These are phyloP conservation scores for Plectropomus leopardus DNA, from an alignment of 2,113 vertebrate genomes.

Conservation along the genomic window DNA sequence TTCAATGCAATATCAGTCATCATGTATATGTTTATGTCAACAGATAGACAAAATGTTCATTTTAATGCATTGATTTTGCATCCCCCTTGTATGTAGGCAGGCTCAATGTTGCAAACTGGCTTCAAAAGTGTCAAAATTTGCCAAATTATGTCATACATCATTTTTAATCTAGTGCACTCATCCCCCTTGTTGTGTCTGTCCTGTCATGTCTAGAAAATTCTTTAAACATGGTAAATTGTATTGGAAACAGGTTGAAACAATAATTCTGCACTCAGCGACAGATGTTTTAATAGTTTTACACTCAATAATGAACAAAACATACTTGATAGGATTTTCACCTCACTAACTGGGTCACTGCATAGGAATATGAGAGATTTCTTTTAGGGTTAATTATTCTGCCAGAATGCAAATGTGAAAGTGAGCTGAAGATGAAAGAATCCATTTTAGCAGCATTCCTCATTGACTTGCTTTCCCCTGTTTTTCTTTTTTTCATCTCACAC, in stretches of 20 bases:
- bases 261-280: not conserved
- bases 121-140: too few relatives aligned
- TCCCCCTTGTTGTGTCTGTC: not conserved
- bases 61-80: too few relatives aligned
- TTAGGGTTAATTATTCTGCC: slow-evolving; percentile 37
- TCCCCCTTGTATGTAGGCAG: too few relatives aligned
- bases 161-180: not conserved
- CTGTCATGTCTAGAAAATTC: not conserved
- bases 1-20: too few relatives aligned
- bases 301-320: not conserved
- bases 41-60: too few relatives aligned
- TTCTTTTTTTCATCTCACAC: slow-evolving; percentile 34
- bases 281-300: not conserved
- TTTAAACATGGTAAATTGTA: not conserved
- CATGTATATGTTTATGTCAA: too few relatives aligned
- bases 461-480: slow-evolving; percentile 42
- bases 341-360: slow-evolving; percentile 41
- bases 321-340: not conserved
- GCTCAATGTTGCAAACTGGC: too few relatives aligned
- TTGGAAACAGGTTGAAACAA: not conserved
- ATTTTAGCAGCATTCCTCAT: slow-evolving; percentile 37
- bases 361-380: slow-evolving; percentile 4
- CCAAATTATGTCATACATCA: not conserved
- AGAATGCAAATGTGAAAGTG: slow-evolving; percentile 37
- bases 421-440: slow-evolving; percentile 46